Evolutionary conservation across 2,797 vertebrate genomes (phyloP), one percentile per base, ranked within the genome.

Genomic region (Arnoldichthys spilopterus): DNA sequence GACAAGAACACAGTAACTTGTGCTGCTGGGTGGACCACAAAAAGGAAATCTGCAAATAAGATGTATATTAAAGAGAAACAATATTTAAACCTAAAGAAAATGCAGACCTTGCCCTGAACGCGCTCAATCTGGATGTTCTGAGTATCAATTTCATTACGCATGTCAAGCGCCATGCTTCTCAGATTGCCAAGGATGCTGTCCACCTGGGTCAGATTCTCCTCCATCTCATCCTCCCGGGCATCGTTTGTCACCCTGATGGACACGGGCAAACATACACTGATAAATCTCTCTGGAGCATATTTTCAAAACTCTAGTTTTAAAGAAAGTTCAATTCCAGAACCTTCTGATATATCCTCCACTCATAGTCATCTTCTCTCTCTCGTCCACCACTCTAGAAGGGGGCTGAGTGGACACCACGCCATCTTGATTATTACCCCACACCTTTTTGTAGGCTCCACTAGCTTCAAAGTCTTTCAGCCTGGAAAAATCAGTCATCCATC

Each of bases 341-440:
- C 94, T 93, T 72, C 84, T 86, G 68, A 96, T 94, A 88, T 94
- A 89, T 78, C 93, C 93, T 22, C 94, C 94, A 0, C 93, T 95
- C 94, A 96, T 95, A 76, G 91, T 90, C 95, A 96, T 96, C 51
- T 92, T 90, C 62, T 95, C 94, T 43, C 94, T 84, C 82, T 95
- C 92, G 2, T 95, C 94, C 0, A 94, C 83, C 3, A 95, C 92
- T 0, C 92, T 88, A 1, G 93, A 93, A 0, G 92, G 89, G 3
- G 95, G 94, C 86, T 96, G 95, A 71, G 87, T 89, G 71, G 94
- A 94, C 61, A 95, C 90, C 0, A 94, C 90, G 0, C 90, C 90
- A 0, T 95, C 94, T 85, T 93, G 93, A 45, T 81, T 86, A 6
- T 89, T 91, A 11, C 93, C 92, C 92, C 93, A 94, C 2, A 94